Evolutionary conservation across 2,888 invertebrate genomes (phyloP), one percentile per base, ranked within the genome.

Genomic region (Chaitophorus viminalis): DNA sequence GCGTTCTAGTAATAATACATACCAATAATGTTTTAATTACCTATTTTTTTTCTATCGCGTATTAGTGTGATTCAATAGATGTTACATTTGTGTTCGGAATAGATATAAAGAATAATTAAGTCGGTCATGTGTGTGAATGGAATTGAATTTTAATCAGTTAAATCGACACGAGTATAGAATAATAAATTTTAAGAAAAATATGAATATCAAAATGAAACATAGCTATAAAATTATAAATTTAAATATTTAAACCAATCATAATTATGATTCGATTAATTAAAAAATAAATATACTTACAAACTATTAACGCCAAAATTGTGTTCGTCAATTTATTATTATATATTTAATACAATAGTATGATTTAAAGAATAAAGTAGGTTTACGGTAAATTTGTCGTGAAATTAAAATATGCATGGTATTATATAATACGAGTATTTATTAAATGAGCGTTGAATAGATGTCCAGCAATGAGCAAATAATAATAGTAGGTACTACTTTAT

Each of bases 71-170:
- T 68, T 68, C 68, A n/a, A 65, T 65, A 29, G 11, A 0, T 11
- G 29, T 29, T 68, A 9, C 8, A 68, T 68, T n/a, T 29, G 3
- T n/a, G 33, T 33, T 33, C 72, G n/a, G 21, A 72, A 72, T 60
- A 31, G 14, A n/a, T 65, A 70, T 70, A 29, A 4, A 46, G 68
- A n/a, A 65, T 65, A 65, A 65, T 25, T 25, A 11, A 6, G 72
- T 39, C 29, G 68, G 33, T 36, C 36, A 36, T 39, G 60, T 18
- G n/a, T 33, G 39, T 74, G 52, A 21, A 83, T 31, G 65, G 6
- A 65, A 84, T 76, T 39, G 84, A 84, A 84, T 84, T 75, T 65
- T 75, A 75, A 83, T 60, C 75, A 83, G 83, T 83, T 33, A 17
- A 39, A 39, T 60, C 75, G 39, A 75, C 29, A 33, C 33, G 33